Base-by-base conservation (phyloP, 2,888 invertebrate species). In the Platycheirus rosarum region DNA sequence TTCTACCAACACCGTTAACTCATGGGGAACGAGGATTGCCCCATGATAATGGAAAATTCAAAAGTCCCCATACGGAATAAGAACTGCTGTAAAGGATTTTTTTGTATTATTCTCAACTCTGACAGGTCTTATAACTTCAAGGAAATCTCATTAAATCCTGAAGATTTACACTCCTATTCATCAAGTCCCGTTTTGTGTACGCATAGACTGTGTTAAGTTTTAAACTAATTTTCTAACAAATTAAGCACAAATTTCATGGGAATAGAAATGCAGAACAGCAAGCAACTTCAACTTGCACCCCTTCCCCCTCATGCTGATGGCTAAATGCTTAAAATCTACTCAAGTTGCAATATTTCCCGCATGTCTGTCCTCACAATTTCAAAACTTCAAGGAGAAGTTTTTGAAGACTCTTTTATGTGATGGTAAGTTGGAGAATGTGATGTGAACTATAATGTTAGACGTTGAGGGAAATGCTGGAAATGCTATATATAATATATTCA, bases 171-270 rank as follows among this genome's bases (percentile, higher is more conserved):
- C 8, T 55, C 6, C 8, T 37, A 9, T 14, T 14, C 18, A 53
- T 35, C 53, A 53, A 35, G 53, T 9, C 11, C 23, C n/a, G 3
- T 32, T 53, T 35, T 1, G 18, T 51, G 11, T 32, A 32, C 29
- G 8, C 37, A 37, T 35, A 40, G 57, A 23, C 20, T 57, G 23
- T 57, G 23, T 57, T 14, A 40, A 57, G 57, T 57, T 57, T 40
- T 57, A 57, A 40, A 57, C 40, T 57, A 40, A 40, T 57, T 57
- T 57, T 57, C 40, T 57, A 57, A 57, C 57, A 57, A 57, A 57
- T 57, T 57, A 40, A 40, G 57, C 57, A 57, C 57, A 57, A 11
- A 57, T 57, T 37, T 57, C 57, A 57, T 40, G 40, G 57, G 37
- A 40, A 53, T 53, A 14, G 37, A 55, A 55, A 37, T 53, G 53